Base-by-base conservation (phyloP, 2,797 vertebrate genomes). In the Pseudochromis fuscus region DNA sequence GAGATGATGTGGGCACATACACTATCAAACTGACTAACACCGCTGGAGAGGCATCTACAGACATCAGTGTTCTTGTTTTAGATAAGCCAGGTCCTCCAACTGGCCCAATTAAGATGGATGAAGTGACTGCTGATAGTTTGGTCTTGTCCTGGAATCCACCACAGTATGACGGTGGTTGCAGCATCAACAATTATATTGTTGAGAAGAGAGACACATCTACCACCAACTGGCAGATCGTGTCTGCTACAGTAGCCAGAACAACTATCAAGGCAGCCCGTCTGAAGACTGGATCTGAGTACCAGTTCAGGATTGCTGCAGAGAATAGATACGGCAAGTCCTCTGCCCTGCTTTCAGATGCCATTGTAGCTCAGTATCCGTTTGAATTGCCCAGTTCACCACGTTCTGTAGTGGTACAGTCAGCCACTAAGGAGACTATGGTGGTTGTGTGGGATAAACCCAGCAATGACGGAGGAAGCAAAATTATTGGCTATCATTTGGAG, bases 121-220 rank as follows among this genome's bases (percentile, higher is more conserved):
- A 99, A 72, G 95, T 99, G 63, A 99, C 96, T 78, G 95, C 98
- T 83, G 97, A 99, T 64, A 97, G 95, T 70, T 86, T 96, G 57
- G 90, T 94, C 11, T 89, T 99, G 79, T 95, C 95, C 66, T 99
- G 98, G 98, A 91, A 95, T 71, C 94, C 96, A 87, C 98, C 98
- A 51, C 95, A 95, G 67, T 99, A 99, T 81, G 96, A 97, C 49
- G 98, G 98, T 60, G 94, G 98, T 75, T 99, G 98, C 81, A 73
- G 93, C 59, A 99, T 99, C 82, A 98, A 96, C 86, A 99, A 99
- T 83, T 99, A 99, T 40, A 94, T 99, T 75, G 97, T 99, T 68
- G 97, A 99, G 88, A 99, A 97, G 92, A 95, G 98, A 89, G 98
- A 99, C 76, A 99, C 98, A 66, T 97, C 97, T 30, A 98, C 97